Conservation (phyloP, 2,888 invertebrate genomes). For the Orthosia gothica region DNA sequence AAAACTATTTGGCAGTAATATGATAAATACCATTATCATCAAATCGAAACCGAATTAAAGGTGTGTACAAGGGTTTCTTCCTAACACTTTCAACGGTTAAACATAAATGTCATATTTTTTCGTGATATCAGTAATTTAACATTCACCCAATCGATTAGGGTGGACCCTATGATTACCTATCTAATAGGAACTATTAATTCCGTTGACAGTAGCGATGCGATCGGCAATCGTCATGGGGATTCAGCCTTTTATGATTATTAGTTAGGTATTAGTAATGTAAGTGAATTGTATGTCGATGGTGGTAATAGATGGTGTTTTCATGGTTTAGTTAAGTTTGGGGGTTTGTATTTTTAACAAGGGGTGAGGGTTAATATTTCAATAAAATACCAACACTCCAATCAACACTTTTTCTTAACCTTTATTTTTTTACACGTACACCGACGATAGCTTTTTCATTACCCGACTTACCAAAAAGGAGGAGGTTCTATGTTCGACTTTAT, state of each 20-base stretch:
- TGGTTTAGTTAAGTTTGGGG: conserved; percentile 13
- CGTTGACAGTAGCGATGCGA: conserved; percentile 52
- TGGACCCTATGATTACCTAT: conserved; percentile 55
- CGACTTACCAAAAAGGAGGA: too few species aligned
- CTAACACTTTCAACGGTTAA: conserved; percentile 11
- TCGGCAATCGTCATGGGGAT: conserved; percentile 75
- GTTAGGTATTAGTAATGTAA: conserved; percentile 67
- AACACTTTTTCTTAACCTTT: too few species aligned
- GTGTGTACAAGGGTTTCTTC: too few species aligned
- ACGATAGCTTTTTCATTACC: too few species aligned
- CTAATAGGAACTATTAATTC: conserved; percentile 56
- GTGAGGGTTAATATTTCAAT: too few species aligned
- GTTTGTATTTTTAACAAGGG: not conserved
- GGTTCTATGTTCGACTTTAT: too few species aligned
- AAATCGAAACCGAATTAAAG: conserved; percentile 39
- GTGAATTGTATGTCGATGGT: conserved; percentile 70
- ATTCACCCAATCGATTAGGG: conserved; percentile 34
- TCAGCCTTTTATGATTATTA: conserved; percentile 77
- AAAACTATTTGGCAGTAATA: conserved; percentile 5
- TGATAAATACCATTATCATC: conserved; percentile 5
- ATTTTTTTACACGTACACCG: too few species aligned
- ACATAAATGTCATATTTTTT: conserved; percentile 5
- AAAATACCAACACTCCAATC: too few species aligned
- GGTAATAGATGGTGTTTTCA: not conserved
- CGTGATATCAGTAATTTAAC: conserved; percentile 34